Evolutionary conservation across 2,113 vertebrate species (phyloP).

Genomic region (Benitochromis conjunctus): DNA sequence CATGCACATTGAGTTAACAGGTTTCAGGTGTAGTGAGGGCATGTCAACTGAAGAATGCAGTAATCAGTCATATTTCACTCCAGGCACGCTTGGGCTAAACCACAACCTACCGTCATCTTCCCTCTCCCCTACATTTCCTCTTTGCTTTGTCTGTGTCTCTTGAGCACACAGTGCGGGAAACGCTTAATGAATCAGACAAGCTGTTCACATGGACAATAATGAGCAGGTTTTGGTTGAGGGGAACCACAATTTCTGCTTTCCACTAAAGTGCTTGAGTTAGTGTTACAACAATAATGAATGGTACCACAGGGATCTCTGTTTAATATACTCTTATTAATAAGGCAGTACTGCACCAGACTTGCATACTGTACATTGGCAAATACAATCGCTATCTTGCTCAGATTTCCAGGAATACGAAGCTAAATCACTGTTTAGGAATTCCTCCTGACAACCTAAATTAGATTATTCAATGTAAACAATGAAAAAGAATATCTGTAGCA

Average conservation of each 20-base stretch:
- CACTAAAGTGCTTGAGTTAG: conserved; percentile 49
- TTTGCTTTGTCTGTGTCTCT: conserved; percentile 44
- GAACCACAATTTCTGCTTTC: conserved; percentile 61
- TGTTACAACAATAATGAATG: conserved; percentile 60
- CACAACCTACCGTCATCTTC: conserved; percentile 32
- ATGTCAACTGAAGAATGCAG: conserved; percentile 58
- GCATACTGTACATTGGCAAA: background rate
- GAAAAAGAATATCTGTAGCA: conserved; percentile 29
- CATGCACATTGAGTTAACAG: conserved; percentile 65
- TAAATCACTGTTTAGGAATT: conserved; percentile 29
- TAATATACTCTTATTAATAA: conserved; percentile 59
- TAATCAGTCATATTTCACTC: conserved; percentile 74
- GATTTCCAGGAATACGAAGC: background rate
- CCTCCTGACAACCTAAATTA: conserved; percentile 29
- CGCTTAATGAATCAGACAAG: conserved; percentile 72
- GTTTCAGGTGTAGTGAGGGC: conserved; percentile 62
- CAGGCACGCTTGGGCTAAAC: conserved; percentile 54
- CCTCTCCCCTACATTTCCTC: conserved; percentile 24
- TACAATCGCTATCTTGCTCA: background rate
- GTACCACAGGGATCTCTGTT: conserved; percentile 47
- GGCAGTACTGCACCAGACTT: conserved; percentile 14
- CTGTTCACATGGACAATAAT: conserved; percentile 72
- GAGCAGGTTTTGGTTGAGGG: conserved; percentile 68
- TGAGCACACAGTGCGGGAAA: conserved; percentile 53
- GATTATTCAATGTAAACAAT: conserved; percentile 50